These are phyloP conservation scores for Callipepla squamata DNA, from an alignment of 2,113 vertebrate species.

Conservation along the genomic window DNA sequence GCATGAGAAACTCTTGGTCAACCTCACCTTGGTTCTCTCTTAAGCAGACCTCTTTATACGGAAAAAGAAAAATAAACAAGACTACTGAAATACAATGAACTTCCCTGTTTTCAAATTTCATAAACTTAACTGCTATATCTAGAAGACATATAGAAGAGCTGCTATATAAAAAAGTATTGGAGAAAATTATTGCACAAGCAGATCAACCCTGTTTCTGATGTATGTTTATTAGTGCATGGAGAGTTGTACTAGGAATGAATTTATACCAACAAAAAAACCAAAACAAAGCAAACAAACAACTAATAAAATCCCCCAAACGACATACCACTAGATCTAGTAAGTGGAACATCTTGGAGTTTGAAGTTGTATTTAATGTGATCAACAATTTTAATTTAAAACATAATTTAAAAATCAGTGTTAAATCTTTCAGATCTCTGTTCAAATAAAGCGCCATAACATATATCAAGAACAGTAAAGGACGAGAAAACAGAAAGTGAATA, in stretches of 20 bases:
- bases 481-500: neutral
- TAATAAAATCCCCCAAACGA: neutral
- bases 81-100: neutral
- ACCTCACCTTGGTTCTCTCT: neutral
- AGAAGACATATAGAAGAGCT: neutral
- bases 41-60: neutral
- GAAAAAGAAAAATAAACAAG: neutral
- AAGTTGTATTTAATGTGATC: neutral
- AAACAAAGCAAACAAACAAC: neutral
- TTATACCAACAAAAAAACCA: neutral
- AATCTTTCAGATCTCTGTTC: neutral
- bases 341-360: neutral
- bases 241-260: neutral
- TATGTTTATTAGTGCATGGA: neutral
- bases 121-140: neutral
- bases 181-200: neutral
- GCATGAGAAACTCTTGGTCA: no score
- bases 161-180: neutral
- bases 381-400: neutral
- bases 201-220: neutral
- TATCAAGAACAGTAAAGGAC: neutral
- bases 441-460: neutral
- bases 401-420: neutral
- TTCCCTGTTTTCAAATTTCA: neutral
- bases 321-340: neutral